A percentile compares a stretch with the other conserved stretches of the same genome.
Conservation (phyloP, 2,113 vertebrate species). For the Microtus ochrogaster region DNA sequence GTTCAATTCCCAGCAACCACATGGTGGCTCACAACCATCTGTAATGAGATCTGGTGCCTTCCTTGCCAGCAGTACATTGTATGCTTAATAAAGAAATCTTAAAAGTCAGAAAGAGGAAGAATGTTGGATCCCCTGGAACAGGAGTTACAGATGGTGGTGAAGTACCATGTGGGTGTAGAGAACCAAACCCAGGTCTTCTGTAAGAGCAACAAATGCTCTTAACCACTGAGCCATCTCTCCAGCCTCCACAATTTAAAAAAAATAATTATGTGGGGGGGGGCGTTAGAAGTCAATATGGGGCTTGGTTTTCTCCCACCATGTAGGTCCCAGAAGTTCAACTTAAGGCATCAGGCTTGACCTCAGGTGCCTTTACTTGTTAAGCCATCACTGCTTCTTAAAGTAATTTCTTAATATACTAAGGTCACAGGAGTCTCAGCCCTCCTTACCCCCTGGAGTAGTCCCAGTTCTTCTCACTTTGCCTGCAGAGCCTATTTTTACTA, state of each 20-base stretch:
- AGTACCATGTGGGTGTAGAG: too few relatives aligned
- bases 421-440: neutral
- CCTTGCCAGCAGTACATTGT: too few relatives aligned
- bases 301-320: neutral
- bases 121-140: neutral
- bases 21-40: too few relatives aligned
- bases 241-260: neutral
- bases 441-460: neutral
- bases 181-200: neutral
- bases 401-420: neutral
- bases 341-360: neutral
- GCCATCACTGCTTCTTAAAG: neutral
- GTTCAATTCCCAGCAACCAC: too few relatives aligned
- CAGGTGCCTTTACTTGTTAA: neutral
- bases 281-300: neutral
- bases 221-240: neutral
- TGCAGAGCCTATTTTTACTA: neutral
- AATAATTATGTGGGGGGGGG: neutral
- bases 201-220: neutral
- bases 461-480: neutral
- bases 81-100: neutral
- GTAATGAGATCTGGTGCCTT: too few relatives aligned
- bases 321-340: neutral
- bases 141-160: neutral
- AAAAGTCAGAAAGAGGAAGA: neutral